phyloP scores from a whole-genome alignment of 1,140 invertebrate genomes.

The Phymastichus coffea region DNA sequence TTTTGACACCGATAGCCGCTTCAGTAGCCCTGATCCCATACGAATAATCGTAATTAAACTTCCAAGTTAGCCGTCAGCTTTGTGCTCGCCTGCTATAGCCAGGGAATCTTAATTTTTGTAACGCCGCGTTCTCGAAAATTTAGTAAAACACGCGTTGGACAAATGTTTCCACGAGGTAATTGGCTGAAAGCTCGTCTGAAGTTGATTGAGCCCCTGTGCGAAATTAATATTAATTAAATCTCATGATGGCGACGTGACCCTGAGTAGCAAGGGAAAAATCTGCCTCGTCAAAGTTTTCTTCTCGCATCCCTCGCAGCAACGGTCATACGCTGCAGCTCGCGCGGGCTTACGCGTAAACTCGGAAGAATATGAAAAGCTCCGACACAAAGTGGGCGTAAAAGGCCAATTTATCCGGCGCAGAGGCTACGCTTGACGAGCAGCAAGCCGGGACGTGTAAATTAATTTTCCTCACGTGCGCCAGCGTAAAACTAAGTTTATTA shows the following conservation, averaged over 20 bases:
- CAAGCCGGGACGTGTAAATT: constrained; percentile 31
- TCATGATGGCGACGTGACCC: neutral
- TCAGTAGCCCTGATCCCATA: too few relatives aligned
- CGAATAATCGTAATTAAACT: too few relatives aligned
- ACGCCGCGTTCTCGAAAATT: too few relatives aligned
- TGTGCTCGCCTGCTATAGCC: too few relatives aligned
- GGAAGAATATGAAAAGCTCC: neutral
- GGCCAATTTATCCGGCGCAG: constrained; percentile 19
- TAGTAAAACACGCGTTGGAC: neutral
- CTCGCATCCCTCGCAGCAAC: neutral
- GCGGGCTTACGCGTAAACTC: neutral
- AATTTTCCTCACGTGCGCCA: constrained; percentile 30
- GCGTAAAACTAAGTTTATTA: constrained; percentile 35
- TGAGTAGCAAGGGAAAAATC: neutral
- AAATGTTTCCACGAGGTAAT: constrained; percentile 10
- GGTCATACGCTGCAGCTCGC: neutral
- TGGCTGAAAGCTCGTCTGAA: neutral
- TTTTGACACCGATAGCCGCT: too few relatives aligned
- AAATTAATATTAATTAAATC: constrained; percentile 25
- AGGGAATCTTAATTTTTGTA: too few relatives aligned
- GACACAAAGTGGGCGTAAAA: neutral
- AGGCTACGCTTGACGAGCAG: constrained; percentile 13
- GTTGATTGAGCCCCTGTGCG: constrained; percentile 3
- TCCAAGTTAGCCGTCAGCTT: too few relatives aligned
- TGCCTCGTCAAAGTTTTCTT: too few relatives aligned